A percentile compares a stretch with the other conserved stretches of the same genome.
These are phyloP conservation scores for Chromoteleia sp. DNA, from an alignment of 2,888 invertebrate genomes.

Conservation along the genomic window DNA sequence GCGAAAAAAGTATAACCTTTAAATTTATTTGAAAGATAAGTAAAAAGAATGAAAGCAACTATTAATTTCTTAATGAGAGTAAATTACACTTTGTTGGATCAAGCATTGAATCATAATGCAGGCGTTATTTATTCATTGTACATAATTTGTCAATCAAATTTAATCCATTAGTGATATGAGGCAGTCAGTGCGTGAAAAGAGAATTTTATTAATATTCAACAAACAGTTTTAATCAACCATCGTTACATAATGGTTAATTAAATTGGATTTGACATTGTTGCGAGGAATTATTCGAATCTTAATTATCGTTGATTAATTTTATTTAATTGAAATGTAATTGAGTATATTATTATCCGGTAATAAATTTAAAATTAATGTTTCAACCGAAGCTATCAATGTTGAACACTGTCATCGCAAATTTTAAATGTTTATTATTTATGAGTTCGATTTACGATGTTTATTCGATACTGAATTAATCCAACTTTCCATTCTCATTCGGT, in stretches of 20 bases:
- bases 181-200: too few relatives aligned
- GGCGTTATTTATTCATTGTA: background rate
- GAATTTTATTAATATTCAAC: background rate
- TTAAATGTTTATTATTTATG: too few relatives aligned
- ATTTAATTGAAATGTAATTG: background rate
- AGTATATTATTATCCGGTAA: too few relatives aligned
- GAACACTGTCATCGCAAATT: too few relatives aligned
- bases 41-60: background rate
- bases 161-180: background rate
- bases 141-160: background rate
- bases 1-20: background rate
- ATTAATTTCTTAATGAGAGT: background rate
- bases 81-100: background rate
- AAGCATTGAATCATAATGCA: background rate
- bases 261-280: background rate
- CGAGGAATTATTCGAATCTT: background rate
- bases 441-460: too few relatives aligned
- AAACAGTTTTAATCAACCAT: background rate
- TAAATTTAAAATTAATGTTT: background rate
- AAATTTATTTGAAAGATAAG: background rate
- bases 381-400: too few relatives aligned
- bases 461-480: background rate
- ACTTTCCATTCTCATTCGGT: background rate
- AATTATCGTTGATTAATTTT: background rate
- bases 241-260: background rate